These are phyloP conservation scores for Phymorhynchus buccinoides DNA, from an alignment of 1,140 invertebrate species.

Conservation along the genomic window DNA sequence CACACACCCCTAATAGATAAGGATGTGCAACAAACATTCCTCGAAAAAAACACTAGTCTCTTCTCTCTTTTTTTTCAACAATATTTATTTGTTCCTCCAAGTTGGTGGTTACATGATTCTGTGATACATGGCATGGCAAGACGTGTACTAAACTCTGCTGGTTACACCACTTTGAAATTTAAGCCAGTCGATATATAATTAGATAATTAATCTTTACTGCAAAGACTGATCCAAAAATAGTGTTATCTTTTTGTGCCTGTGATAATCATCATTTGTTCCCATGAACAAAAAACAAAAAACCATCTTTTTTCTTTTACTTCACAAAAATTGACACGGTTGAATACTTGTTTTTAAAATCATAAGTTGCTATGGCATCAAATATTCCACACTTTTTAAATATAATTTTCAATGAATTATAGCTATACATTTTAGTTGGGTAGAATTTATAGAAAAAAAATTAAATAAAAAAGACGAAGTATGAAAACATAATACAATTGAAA, in stretches of 20 bases:
- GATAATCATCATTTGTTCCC: too few relatives aligned
- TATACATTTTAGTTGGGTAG: too few relatives aligned
- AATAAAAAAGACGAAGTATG: not conserved
- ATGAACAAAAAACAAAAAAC: not conserved
- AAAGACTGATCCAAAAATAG: not conserved
- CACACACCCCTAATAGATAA: too few relatives aligned
- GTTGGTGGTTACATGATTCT: not conserved
- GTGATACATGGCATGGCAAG: slow-evolving; percentile 10
- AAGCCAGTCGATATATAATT: not conserved
- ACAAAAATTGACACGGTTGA: too few relatives aligned
- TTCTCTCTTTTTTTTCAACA: not conserved
- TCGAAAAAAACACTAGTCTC: not conserved
- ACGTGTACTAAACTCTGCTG: not conserved
- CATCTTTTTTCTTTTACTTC: not conserved
- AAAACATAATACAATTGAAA: not conserved
- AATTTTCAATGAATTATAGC: not conserved
- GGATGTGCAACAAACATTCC: too few relatives aligned
- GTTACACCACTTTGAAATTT: not conserved
- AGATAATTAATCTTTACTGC: too few relatives aligned
- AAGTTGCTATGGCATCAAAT: too few relatives aligned
- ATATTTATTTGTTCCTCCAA: not conserved
- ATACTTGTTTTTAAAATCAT: too few relatives aligned
- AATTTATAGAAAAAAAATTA: not conserved
- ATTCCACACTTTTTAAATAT: too few relatives aligned
- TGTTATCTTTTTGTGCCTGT: too few relatives aligned